Base-by-base conservation (phyloP, 35 echinoderm and acorn worm species). In the Diadema setosum region DNA sequence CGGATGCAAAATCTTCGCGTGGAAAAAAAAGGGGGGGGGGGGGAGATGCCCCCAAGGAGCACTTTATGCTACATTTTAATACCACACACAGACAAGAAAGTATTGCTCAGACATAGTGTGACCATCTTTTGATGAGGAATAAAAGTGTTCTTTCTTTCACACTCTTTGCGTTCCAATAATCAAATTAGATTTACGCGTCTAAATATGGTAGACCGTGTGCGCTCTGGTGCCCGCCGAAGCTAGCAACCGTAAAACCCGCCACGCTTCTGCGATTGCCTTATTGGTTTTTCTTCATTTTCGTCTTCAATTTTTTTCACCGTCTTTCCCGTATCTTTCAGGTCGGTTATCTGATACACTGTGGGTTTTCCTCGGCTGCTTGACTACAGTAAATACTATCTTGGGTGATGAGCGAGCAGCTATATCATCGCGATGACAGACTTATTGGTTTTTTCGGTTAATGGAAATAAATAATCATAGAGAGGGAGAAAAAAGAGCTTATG, bases 351-450 rank as follows among this genome's bases (percentile, higher is more conserved):
- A 78, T 41, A 78, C 73, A 9, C 40, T 78, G 73, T 78, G 73
- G 73, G 73, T 78, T 78, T 78, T 78, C 73, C 35, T 78, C 73
- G 73, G 27, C 73, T 78, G 25, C 35, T 78, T 78, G 73, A 23
- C 73, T 78, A 35, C 37, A n/a, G 73, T 78, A 78, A 78, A 78
- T 78, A 78, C 73, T 78, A 78, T 78, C 73, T 78, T 5, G 29
- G 39, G 36, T 78, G 73, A 78, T 78, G 73, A 78, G 35, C 14
- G 73, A 78, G 37, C 7, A 78, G 73, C 73, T 78, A 41, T 44
- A 78, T 78, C 73, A n/a, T 78, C 29, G 14, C 73, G 40, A 34
- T 78, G 73, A 78, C 73, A 78, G 73, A 44, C 73, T 78, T 78
- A 78, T 78, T 78, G 73, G 73, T 42, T 78, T n/a, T 52, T 39